phyloP scores from a whole-genome alignment of 2,113 vertebrate species.

The Thunnus thynnus region DNA sequence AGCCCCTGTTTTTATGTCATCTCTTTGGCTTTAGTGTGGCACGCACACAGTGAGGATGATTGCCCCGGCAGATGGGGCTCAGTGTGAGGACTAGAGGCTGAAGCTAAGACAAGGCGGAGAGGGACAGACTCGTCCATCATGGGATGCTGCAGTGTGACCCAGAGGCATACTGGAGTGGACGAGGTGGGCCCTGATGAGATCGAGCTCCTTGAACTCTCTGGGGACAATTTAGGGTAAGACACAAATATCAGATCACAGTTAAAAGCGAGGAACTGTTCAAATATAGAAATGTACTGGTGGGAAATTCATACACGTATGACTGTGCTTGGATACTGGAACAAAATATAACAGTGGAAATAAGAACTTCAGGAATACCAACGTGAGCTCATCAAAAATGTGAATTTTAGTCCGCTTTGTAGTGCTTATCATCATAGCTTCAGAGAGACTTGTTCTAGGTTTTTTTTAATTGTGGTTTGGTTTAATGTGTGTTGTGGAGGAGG shows the following conservation, averaged over 20 bases:
- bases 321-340: neutral
- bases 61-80: constrained; percentile 81
- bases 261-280: neutral
- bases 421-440: neutral
- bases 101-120: constrained; percentile 27
- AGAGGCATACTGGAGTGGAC: constrained; percentile 82
- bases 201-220: constrained; percentile 83
- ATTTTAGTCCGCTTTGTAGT: neutral
- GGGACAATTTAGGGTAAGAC: constrained; percentile 84
- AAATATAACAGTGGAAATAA: neutral
- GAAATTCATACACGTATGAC: neutral
- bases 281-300: neutral
- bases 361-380: neutral
- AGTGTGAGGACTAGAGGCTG: constrained; percentile 66
- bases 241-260: neutral
- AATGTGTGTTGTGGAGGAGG: constrained; percentile 19
- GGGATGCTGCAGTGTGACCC: constrained; percentile 89
- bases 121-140: constrained; percentile 66
- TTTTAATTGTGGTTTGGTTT: constrained; percentile 34
- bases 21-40: constrained; percentile 66
- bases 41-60: constrained; percentile 65
- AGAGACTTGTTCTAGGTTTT: neutral
- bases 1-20: constrained; percentile 52
- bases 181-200: constrained; percentile 86
- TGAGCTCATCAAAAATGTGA: neutral